phyloP scores from a whole-genome alignment of 2,797 vertebrate species.

The Anas bernieri region DNA sequence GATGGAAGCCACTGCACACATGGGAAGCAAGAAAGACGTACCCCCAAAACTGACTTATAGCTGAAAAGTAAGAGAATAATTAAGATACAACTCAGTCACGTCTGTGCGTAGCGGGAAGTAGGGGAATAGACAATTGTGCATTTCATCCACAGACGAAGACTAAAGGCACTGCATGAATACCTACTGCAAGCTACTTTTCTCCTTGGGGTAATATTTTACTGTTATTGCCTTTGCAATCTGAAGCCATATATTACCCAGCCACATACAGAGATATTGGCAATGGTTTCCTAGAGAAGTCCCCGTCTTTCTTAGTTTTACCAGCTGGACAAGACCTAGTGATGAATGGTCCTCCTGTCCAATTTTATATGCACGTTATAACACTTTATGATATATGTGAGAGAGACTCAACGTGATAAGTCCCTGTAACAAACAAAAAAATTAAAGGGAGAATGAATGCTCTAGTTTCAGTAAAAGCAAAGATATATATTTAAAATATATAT shows the following conservation, averaged over 20 bases:
- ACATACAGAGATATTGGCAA: constrained; percentile 56
- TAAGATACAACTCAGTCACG: not conserved
- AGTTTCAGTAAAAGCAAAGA: constrained; percentile 15
- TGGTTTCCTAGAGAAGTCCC: constrained; percentile 47
- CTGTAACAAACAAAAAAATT: constrained; percentile 45
- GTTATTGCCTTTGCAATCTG: constrained; percentile 64
- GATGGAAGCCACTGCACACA: not conserved
- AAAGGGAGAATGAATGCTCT: constrained; percentile 49
- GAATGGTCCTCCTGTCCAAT: constrained; percentile 62
- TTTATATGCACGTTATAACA: constrained; percentile 66
- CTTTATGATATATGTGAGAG: constrained; percentile 64
- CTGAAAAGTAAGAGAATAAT: not conserved
- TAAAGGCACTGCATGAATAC: constrained; percentile 30
- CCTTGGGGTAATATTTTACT: constrained; percentile 66
- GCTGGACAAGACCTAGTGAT: constrained; percentile 70
- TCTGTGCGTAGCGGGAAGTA: not conserved
- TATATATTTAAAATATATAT: constrained; percentile 64
- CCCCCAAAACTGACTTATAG: not conserved
- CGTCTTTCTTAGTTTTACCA: constrained; percentile 38
- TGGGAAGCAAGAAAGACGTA: not conserved
- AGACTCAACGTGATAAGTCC: constrained; percentile 47
- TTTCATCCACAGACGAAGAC: constrained; percentile 10
- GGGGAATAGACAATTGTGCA: constrained; percentile 18
- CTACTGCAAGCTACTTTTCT: constrained; percentile 47
- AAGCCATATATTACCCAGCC: constrained; percentile 62